phyloP scores from a whole-genome alignment of 2,113 vertebrate genomes.

The Hemichromis elongatus region DNA sequence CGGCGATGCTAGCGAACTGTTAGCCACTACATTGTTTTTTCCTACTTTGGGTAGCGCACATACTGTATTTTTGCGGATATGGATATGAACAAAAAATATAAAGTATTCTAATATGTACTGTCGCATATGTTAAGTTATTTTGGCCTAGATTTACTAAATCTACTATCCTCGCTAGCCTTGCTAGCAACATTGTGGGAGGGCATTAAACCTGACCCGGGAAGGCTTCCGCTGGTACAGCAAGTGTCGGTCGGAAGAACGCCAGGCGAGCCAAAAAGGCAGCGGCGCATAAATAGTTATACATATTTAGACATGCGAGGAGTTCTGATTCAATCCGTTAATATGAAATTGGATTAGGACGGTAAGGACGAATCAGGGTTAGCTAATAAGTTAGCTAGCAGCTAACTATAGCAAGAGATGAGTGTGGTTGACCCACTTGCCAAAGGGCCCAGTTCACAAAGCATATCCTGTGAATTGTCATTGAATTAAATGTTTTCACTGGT shows the following conservation, averaged over 20 bases:
- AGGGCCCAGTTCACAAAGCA: conserved; percentile 30
- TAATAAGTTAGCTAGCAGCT: conserved; percentile 23
- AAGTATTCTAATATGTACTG: neutral
- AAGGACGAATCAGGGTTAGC: neutral
- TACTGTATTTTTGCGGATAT: neutral
- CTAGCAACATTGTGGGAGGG: conserved; percentile 45
- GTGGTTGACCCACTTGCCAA: conserved; percentile 58
- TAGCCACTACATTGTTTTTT: neutral
- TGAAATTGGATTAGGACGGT: neutral
- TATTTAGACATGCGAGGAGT: neutral
- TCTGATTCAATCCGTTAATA: neutral
- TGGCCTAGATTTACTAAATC: neutral
- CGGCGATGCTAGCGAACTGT: neutral
- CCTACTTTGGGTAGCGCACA: neutral
- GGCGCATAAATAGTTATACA: neutral
- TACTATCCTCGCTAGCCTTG: conserved; percentile 5
- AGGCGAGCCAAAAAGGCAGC: neutral
- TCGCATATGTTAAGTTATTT: neutral
- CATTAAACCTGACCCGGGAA: conserved; percentile 42
- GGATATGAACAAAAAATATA: neutral
- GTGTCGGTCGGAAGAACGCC: neutral
- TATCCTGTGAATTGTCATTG: neutral
- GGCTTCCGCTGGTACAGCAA: neutral
- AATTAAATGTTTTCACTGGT: neutral
- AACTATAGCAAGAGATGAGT: conserved; percentile 33